phyloP scores from a whole-genome alignment of 2,888 invertebrate genomes.

The Perizoma flavofasciatum region DNA sequence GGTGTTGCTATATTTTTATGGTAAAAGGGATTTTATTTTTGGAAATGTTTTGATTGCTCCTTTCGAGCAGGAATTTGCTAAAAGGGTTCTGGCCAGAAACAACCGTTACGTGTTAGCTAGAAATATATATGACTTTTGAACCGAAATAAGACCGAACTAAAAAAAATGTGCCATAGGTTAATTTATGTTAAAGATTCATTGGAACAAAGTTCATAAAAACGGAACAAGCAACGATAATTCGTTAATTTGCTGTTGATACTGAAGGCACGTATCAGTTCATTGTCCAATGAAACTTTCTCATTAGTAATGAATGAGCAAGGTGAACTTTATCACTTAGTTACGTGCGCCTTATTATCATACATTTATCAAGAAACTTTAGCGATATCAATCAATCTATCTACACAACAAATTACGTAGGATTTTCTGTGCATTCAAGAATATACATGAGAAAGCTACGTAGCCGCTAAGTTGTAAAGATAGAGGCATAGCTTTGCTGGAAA shows the following conservation, averaged over 20 bases:
- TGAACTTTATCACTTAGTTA: constrained; percentile 17
- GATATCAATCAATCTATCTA: constrained; percentile 13
- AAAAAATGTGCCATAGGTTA: too few species aligned
- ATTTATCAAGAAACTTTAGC: constrained; percentile 16
- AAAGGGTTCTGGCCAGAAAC: constrained; percentile 22
- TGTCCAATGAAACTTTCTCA: constrained; percentile 23
- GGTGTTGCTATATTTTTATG: constrained; percentile 34
- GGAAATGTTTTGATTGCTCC: constrained; percentile 30
- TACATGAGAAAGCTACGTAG: too few species aligned
- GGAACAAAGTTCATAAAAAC: neutral
- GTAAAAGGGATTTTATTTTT: constrained; percentile 25
- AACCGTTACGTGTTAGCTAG: neutral
- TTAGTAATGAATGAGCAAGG: constrained; percentile 16
- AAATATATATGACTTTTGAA: neutral
- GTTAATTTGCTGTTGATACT: constrained; percentile 9
- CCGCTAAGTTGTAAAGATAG: too few species aligned
- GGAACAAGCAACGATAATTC: constrained; percentile 2
- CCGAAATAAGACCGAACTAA: too few species aligned
- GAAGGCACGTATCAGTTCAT: constrained; percentile 11
- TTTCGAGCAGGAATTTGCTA: constrained; percentile 19
- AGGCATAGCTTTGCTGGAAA: too few species aligned
- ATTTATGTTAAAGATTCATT: neutral
- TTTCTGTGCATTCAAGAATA: neutral
- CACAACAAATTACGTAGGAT: constrained; percentile 3
- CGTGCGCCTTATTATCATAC: constrained; percentile 11